phyloP scores from a whole-genome alignment of 2,888 invertebrate genomes.

The Epistrophella euchroma region DNA sequence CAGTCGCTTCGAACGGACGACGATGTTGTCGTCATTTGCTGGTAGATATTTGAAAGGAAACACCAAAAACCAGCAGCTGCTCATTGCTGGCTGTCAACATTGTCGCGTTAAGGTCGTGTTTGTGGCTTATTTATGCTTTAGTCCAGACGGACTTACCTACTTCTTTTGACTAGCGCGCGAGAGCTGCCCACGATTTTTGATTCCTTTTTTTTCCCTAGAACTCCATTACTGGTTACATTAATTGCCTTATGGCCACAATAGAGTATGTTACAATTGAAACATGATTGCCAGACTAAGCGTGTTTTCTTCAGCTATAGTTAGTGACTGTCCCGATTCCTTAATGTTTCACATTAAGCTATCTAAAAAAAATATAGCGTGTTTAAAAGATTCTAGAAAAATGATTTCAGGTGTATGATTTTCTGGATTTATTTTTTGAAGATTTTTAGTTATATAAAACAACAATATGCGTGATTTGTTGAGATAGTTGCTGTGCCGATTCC shows the following conservation, averaged over 20 bases:
- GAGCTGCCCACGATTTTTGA: constrained; percentile 71
- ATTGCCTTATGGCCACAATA: constrained; percentile 49
- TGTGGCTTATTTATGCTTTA: constrained; percentile 74
- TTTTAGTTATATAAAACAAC: no score
- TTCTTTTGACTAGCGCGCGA: constrained; percentile 13
- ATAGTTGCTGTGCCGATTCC: no score
- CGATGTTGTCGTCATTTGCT: constrained; percentile 8
- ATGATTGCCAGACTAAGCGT: constrained; percentile 33
- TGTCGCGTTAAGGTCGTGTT: constrained; percentile 73
- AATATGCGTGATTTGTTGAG: no score
- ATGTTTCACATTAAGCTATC: no score
- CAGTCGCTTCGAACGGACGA: not conserved
- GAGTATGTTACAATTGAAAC: constrained; percentile 1
- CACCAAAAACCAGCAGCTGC: constrained; percentile 72
- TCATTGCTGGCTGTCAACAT: constrained; percentile 71
- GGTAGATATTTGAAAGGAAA: constrained; percentile 41
- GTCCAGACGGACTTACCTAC: constrained; percentile 61
- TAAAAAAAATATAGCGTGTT: no score
- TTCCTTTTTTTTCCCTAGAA: constrained; percentile 50
- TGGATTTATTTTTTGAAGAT: no score
- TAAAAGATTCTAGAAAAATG: no score
- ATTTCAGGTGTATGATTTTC: no score
- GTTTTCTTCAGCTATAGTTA: no score
- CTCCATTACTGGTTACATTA: constrained; percentile 68
- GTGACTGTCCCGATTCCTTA: no score